phyloP scores from a whole-genome alignment of 1,140 invertebrate genomes.

The Drosophila elegans region DNA sequence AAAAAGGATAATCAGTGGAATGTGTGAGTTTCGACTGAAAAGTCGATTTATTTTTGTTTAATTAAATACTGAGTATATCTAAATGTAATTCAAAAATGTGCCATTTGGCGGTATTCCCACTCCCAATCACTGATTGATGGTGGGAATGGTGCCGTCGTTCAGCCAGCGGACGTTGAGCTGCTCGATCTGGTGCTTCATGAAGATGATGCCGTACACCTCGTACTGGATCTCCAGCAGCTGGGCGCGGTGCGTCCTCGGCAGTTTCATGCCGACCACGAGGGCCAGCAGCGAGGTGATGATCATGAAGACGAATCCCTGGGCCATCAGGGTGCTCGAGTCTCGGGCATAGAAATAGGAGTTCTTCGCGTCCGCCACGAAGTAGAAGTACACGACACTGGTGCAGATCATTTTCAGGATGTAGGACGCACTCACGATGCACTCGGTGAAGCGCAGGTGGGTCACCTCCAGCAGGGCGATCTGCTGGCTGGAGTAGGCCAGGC shows the following conservation, averaged over 20 bases:
- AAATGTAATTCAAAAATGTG: no score
- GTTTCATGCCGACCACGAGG: conserved; percentile 76
- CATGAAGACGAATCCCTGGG: conserved; percentile 78
- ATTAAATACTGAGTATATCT: conserved; percentile 18
- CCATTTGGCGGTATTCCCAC: no score
- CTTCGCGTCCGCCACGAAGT: conserved; percentile 67
- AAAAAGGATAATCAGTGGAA: no score
- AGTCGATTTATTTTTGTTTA: background rate
- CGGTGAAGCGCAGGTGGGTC: conserved; percentile 70
- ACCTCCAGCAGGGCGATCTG: conserved; percentile 73
- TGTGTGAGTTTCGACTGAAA: background rate
- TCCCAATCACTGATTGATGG: conserved; percentile 64
- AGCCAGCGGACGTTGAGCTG: conserved; percentile 78
- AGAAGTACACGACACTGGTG: conserved; percentile 68
- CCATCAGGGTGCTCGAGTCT: conserved; percentile 74
- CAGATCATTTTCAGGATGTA: conserved; percentile 67
- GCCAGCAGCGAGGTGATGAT: conserved; percentile 73
- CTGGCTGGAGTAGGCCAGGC: conserved; percentile 68
- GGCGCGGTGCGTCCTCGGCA: conserved; percentile 68
- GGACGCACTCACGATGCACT: conserved; percentile 55
- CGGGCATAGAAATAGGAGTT: conserved; percentile 79
- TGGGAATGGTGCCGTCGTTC: conserved; percentile 81
- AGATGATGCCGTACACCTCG: conserved; percentile 77
- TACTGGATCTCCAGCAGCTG: conserved; percentile 77
- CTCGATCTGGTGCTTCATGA: conserved; percentile 81